These are phyloP conservation scores for Limanda limanda DNA, from an alignment of 2,113 vertebrate genomes.

Conservation along the genomic window DNA sequence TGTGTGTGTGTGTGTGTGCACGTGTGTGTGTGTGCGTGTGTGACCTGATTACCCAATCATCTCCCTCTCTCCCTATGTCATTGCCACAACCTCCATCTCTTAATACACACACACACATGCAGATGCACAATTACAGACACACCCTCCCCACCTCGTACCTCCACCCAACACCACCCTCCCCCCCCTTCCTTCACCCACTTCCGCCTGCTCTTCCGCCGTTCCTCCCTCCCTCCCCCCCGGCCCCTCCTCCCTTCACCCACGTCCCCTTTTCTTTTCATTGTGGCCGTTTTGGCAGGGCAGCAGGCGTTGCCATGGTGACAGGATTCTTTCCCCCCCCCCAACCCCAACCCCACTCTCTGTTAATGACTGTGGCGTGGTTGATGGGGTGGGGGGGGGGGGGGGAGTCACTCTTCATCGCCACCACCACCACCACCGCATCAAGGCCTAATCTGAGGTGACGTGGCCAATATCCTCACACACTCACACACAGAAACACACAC, in stretches of 20 bases:
- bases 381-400: conserved; percentile 71
- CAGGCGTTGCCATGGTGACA: conserved; percentile 79
- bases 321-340: conserved; percentile 53
- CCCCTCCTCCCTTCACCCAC: conserved; percentile 1
- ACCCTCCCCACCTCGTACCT: conserved; percentile 62
- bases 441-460: conserved; percentile 80
- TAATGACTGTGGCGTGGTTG: conserved; percentile 80
- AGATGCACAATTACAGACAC: conserved; percentile 42
- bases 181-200: neutral
- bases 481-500: conserved; percentile 20
- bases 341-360: conserved; percentile 23
- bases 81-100: conserved; percentile 27
- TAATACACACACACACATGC: conserved; percentile 40
- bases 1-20: neutral
- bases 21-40: neutral
- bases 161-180: conserved; percentile 30
- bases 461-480: conserved; percentile 68
- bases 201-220: neutral
- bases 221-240: neutral
- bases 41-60: conserved; percentile 35
- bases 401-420: conserved; percentile 62
- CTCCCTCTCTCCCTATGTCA: neutral
- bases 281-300: conserved; percentile 80
- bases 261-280: conserved; percentile 70
- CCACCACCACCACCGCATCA: conserved; percentile 57